Percentiles rank a stretch among this genome's conserved stretches.
Evolutionary conservation across 1,140 invertebrate species (phyloP).

Genomic region (Heterodera schachtii): DNA sequence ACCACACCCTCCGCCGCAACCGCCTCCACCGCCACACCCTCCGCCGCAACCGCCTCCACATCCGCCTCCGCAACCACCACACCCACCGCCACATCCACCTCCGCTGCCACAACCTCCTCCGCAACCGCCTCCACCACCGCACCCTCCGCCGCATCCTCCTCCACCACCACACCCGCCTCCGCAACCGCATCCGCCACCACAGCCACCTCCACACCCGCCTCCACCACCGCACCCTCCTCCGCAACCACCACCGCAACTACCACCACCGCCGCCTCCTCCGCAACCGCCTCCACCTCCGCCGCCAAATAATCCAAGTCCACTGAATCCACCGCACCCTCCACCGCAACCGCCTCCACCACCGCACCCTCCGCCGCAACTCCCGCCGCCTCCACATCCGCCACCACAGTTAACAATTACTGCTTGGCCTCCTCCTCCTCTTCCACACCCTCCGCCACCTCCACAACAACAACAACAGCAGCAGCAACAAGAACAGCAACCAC

Average conservation of each 20-base stretch:
- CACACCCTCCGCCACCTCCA: conserved; percentile 4
- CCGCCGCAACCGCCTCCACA: background rate
- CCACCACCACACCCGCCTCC: background rate
- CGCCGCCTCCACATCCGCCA: background rate
- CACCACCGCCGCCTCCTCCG: background rate
- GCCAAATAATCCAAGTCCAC: too few relatives aligned
- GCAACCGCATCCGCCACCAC: background rate
- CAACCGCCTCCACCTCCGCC: background rate
- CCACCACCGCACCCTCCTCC: background rate
- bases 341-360: background rate
- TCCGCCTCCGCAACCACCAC: background rate
- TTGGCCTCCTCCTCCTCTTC: too few relatives aligned
- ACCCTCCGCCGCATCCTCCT: background rate
- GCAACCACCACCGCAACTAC: background rate
- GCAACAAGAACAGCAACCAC: conserved; percentile 12
- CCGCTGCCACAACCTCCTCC: background rate
- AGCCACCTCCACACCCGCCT: background rate
- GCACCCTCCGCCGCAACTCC: background rate
- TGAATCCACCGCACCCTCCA: background rate
- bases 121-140: background rate
- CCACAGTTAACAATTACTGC: too few relatives aligned
- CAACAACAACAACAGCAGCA: background rate
- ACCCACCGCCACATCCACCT: background rate
- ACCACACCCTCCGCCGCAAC: background rate
- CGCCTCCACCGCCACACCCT: background rate